phyloP scores from a whole-genome alignment of 2,797 vertebrate genomes.

The Smutsia temminckii region DNA sequence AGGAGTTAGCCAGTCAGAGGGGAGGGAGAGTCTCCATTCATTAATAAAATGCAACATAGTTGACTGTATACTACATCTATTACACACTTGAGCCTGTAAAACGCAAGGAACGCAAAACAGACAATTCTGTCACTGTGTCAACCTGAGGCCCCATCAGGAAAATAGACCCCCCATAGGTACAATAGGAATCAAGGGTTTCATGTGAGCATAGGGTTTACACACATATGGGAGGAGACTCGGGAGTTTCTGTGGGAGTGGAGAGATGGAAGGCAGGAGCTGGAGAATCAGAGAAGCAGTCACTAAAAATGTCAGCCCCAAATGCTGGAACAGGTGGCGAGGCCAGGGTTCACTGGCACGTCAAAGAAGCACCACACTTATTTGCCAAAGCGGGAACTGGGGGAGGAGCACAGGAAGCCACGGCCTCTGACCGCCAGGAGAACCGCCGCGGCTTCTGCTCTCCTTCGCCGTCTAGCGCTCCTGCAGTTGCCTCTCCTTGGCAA shows the following conservation, averaged over 20 bases:
- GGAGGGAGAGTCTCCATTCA: background rate
- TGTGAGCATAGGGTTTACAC: background rate
- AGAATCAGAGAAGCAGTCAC: background rate
- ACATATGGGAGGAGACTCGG: rapidly evolving
- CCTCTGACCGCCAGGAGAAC: background rate
- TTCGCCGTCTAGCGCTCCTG: background rate
- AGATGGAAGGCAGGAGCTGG: background rate
- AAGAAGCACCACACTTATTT: background rate
- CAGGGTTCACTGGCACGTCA: background rate
- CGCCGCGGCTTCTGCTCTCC: background rate
- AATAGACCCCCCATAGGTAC: background rate
- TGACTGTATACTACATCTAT: background rate
- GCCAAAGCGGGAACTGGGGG: background rate
- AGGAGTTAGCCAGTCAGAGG: background rate
- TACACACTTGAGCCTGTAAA: background rate
- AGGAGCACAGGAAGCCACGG: rapidly evolving
- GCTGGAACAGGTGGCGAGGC: background rate
- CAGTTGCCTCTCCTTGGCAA: background rate
- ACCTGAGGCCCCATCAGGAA: background rate
- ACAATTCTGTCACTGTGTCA: background rate
- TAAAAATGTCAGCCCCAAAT: background rate
- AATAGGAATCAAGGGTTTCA: background rate
- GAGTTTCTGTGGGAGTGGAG: background rate
- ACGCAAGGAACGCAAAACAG: background rate
- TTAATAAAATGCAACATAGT: background rate